These are phyloP conservation scores for Aricia agestis DNA, from an alignment of 1,140 invertebrate species.

Conservation along the genomic window DNA sequence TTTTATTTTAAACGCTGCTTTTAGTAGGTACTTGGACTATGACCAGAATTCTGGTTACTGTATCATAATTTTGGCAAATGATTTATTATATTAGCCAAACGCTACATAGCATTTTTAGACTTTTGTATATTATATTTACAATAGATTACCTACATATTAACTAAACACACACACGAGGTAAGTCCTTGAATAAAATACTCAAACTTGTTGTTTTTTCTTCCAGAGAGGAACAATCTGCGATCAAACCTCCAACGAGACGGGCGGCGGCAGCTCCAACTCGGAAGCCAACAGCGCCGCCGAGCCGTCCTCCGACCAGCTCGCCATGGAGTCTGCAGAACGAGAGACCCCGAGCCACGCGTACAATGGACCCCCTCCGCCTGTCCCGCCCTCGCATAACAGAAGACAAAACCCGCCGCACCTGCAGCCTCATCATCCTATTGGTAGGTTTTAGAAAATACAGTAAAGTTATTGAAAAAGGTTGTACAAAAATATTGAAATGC, in stretches of 20 bases:
- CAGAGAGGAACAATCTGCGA: conserved; percentile 61
- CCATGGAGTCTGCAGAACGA: conserved; percentile 80
- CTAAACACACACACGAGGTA: too few relatives aligned
- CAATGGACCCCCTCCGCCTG: conserved; percentile 70
- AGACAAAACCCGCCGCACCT: conserved; percentile 74
- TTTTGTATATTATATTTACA: too few relatives aligned
- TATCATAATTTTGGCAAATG: too few relatives aligned
- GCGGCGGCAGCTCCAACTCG: conserved; percentile 42
- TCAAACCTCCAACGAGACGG: conserved; percentile 59
- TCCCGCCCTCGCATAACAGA: conserved; percentile 62
- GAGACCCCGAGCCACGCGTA: conserved; percentile 75
- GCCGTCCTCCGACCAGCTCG: conserved; percentile 79
- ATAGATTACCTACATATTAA: too few relatives aligned
- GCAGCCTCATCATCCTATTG: conserved; percentile 74
- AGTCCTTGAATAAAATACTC: too few relatives aligned
- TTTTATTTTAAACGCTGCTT: too few relatives aligned
- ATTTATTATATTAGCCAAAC: too few relatives aligned
- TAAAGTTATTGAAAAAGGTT: not conserved
- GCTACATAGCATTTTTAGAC: too few relatives aligned
- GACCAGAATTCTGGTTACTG: too few relatives aligned
- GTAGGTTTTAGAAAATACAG: conserved; percentile 28
- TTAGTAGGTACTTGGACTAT: too few relatives aligned
- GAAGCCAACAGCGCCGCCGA: conserved; percentile 59
- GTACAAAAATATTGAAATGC: too few relatives aligned
- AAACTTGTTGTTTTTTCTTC: conserved; percentile 26